These are phyloP conservation scores for Helicoverpa zea DNA, from an alignment of 1,140 invertebrate genomes.

Conservation along the genomic window DNA sequence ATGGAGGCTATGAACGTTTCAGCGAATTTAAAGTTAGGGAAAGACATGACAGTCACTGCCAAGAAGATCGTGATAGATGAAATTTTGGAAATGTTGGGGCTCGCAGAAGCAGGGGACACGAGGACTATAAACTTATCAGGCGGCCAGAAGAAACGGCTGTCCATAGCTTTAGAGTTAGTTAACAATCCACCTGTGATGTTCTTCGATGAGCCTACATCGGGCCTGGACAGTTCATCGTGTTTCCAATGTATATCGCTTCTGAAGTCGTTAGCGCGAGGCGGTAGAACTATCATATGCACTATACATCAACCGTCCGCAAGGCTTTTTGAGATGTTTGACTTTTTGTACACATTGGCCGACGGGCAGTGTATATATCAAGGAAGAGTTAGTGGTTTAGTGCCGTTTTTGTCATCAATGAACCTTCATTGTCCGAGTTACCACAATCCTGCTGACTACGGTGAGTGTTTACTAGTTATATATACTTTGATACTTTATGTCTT, in stretches of 20 bases:
- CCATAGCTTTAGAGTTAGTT: slow-evolving; percentile 95
- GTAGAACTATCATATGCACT: slow-evolving; percentile 97
- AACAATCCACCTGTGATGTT: slow-evolving; percentile 98
- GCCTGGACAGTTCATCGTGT: slow-evolving; percentile 96
- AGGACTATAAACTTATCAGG: slow-evolving; percentile 94
- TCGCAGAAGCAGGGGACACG: slow-evolving; percentile 92
- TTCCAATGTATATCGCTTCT: slow-evolving; percentile 95
- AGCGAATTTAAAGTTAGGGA: slow-evolving; percentile 96
- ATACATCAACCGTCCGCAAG: slow-evolving; percentile 99
- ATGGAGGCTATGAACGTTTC: slow-evolving; percentile 96
- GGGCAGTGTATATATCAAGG: slow-evolving; percentile 98
- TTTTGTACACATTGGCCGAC: slow-evolving; percentile 95
- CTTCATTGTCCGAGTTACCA: slow-evolving; percentile 97
- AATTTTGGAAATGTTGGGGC: slow-evolving; percentile 93
- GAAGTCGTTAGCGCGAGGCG: slow-evolving; percentile 92
- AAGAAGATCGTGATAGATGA: slow-evolving; percentile 94
- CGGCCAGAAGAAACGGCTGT: slow-evolving; percentile 96
- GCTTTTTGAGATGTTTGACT: slow-evolving; percentile 98
- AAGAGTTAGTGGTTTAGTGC: slow-evolving; percentile 92
- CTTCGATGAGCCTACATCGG: slow-evolving; percentile 99
- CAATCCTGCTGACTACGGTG: slow-evolving; percentile 98
- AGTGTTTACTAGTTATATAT: slow-evolving; percentile 54
- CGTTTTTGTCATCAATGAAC: slow-evolving; percentile 94
- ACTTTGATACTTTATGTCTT: too few species aligned
- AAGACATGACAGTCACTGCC: slow-evolving; percentile 90